These are phyloP conservation scores for Periophthalmus modestus DNA, from an alignment of 2,113 vertebrate species.

Conservation along the genomic window DNA sequence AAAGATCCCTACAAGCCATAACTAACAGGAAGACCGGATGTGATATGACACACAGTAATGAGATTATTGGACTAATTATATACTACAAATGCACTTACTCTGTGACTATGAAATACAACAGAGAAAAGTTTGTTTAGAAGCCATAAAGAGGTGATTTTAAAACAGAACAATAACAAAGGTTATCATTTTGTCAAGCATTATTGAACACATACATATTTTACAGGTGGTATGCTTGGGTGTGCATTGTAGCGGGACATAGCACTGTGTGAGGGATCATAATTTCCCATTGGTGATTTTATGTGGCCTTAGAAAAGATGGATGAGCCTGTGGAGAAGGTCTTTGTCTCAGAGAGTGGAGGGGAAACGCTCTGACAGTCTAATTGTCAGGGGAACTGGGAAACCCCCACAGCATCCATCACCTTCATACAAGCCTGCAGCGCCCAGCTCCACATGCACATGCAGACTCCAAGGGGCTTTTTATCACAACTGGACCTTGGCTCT, in stretches of 20 bases:
- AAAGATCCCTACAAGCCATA: too few relatives aligned
- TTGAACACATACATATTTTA: too few relatives aligned
- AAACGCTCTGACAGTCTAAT: conserved; percentile 45
- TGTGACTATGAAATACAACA: not conserved
- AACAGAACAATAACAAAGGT: not conserved
- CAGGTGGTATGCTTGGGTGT: not conserved
- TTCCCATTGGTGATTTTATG: conserved; percentile 42
- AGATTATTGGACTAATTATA: too few relatives aligned
- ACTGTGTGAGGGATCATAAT: conserved; percentile 38
- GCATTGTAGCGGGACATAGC: conserved; percentile 29
- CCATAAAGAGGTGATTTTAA: not conserved
- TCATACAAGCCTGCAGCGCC: conserved; percentile 24
- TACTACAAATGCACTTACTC: too few relatives aligned
- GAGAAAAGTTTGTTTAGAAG: not conserved
- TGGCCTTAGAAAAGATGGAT: conserved; percentile 57
- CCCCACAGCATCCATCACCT: conserved; percentile 58
- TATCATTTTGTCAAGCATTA: conserved; percentile 15
- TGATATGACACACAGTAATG: too few relatives aligned
- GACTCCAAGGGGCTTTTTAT: not conserved
- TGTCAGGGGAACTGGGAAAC: conserved; percentile 49
- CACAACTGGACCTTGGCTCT: not conserved
- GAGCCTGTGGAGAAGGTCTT: conserved; percentile 36
- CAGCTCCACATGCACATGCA: conserved; percentile 7
- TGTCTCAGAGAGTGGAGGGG: conserved; percentile 32
- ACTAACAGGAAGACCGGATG: too few relatives aligned